Evolutionary conservation across 2,888 invertebrate genomes (phyloP).

Genomic region (Tricholauxania praeusta): DNA sequence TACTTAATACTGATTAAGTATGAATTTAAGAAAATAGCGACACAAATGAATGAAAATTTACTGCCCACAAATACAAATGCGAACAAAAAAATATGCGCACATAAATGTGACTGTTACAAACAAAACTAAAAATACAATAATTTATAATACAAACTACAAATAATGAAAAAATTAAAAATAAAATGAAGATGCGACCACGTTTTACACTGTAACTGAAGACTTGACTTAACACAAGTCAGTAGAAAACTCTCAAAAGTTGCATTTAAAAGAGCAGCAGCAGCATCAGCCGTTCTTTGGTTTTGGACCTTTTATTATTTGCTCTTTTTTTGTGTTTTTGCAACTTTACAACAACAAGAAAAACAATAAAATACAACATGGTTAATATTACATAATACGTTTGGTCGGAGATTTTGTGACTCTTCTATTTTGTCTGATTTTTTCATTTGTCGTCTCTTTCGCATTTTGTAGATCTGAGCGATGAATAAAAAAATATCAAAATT

Average conservation of each 20-base stretch:
- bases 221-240: conserved; percentile 23
- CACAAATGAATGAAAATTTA: conserved; percentile 25
- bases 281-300: conserved; percentile 25
- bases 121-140: neutral
- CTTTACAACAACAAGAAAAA: conserved; percentile 4
- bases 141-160: neutral
- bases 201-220: conserved; percentile 17
- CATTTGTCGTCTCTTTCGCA: conserved; percentile 17
- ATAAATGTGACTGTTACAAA: neutral
- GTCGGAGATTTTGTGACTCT: conserved; percentile 12
- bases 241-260: conserved; percentile 30
- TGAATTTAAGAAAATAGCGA: neutral
- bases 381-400: conserved; percentile 29
- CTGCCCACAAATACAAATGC: neutral
- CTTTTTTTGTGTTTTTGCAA: conserved; percentile 41
- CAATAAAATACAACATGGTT: conserved; percentile 35
- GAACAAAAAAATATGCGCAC: neutral
- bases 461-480: conserved; percentile 2
- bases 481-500: conserved; percentile 47
- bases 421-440: conserved; percentile 24
- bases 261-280: conserved; percentile 16
- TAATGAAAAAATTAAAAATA: neutral
- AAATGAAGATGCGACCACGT: conserved; percentile 34
- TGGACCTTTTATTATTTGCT: neutral
- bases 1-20: conserved; percentile 5